Base-by-base conservation (phyloP, 2,113 vertebrate genomes). In the Podiceps cristatus region DNA sequence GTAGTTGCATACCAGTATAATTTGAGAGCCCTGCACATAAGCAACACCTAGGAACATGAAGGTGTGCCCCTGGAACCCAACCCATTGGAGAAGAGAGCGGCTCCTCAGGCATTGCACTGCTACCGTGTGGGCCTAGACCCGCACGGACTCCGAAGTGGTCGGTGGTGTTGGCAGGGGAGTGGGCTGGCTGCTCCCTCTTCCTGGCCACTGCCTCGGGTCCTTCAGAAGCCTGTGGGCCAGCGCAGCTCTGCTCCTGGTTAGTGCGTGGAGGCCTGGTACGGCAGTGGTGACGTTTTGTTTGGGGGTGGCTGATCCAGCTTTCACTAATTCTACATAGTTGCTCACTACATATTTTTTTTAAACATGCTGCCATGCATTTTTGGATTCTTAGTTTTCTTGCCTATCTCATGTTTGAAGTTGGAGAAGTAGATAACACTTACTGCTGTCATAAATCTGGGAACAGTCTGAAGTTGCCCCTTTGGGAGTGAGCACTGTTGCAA, bases 131-230 rank as follows among this genome's bases (percentile, higher is more conserved):
- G 35, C 35, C 15, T 22, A 8, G 58, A 17, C 7, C 24, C 37
- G n/a, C 27, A 7, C 18, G 4, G 27, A 9, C 31, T 27, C 19
- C 25, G 2, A 24, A 18, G 6, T 42, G n/a, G 25, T 2, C 13
- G 19, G 23, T 52, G 24, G 29, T 20, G 19, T 13, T 13, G 47
- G 19, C 45, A 24, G 24, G 28, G 53, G 8, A 20, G 11, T 3
- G 24, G 11, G n/a, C 40, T 60, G 59, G 19, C 40, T 42, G 24
- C 28, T 47, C 13, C 18, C 10, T 24, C 60, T 55, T n/a, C 40
- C 24, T 7, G 6, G 18, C 16, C 4, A 0, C 40, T 9, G 40
- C 29, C 25, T 29, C 2, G 0, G 3, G 5, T 23, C 4, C 1
- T 9, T 47, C 1, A 2, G 49, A 33, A 44, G 20, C 2, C 22